Conservation (phyloP, 2,888 invertebrate species). For the Lottia gigantea region DNA sequence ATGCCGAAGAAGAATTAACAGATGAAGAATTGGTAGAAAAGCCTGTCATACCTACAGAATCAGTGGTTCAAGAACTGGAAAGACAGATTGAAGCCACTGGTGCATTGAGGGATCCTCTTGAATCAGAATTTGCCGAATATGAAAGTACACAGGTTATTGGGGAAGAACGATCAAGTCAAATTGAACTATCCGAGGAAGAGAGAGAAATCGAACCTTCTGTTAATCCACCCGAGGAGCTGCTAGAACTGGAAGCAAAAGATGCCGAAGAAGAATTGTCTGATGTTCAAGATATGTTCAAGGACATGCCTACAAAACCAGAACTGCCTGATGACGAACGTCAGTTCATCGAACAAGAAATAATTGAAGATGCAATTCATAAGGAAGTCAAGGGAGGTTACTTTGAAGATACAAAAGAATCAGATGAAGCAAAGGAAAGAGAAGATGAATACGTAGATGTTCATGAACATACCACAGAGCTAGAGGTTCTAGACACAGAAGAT, state of each 20-base stretch:
- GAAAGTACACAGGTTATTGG: too few relatives aligned
- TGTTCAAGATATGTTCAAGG: too few relatives aligned
- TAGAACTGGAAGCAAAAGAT: constrained; percentile 7
- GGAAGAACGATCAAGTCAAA: not conserved
- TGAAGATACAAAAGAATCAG: not conserved
- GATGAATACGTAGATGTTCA: constrained; percentile 18
- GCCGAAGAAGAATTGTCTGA: too few relatives aligned
- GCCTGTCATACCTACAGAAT: not conserved
- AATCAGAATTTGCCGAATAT: too few relatives aligned
- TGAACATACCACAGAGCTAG: constrained; percentile 18
- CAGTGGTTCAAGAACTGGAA: constrained; percentile 17
- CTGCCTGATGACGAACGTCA: too few relatives aligned
- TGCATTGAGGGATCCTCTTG: not conserved
- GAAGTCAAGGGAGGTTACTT: constrained; percentile 6
- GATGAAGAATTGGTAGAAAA: constrained; percentile 16
- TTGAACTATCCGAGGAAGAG: not conserved
- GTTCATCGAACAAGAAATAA: too few relatives aligned
- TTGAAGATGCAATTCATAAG: not conserved
- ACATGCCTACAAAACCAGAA: too few relatives aligned
- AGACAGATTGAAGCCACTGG: constrained; percentile 6
- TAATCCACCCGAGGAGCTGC: not conserved
- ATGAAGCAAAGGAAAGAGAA: constrained; percentile 20
- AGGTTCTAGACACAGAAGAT: constrained; percentile 17
- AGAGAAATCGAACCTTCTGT: constrained; percentile 3
- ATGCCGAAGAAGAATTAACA: constrained; percentile 12